A percentile compares a stretch with the other conserved stretches of the same genome.
These are phyloP conservation scores for Mormyrus iriodes DNA, from an alignment of 2,113 vertebrate genomes.

Conservation along the genomic window DNA sequence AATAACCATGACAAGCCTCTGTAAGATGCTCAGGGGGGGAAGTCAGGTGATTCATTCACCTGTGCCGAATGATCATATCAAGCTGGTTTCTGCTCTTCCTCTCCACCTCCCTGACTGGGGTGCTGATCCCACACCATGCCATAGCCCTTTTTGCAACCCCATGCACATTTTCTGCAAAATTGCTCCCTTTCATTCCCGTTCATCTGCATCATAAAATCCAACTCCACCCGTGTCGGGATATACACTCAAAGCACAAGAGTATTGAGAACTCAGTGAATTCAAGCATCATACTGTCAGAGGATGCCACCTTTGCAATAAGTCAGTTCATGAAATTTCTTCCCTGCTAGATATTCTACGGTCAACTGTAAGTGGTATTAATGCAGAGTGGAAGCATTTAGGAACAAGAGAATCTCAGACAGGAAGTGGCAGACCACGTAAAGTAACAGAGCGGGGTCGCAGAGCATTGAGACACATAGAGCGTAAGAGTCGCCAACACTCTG, in stretches of 20 bases:
- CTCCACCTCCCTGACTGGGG: background rate
- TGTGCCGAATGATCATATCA: background rate
- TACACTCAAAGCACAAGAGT: background rate
- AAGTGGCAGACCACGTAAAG: background rate
- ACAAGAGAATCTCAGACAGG: background rate
- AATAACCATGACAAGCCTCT: background rate
- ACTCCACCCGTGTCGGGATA: background rate
- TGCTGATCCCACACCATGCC: background rate
- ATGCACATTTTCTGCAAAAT: background rate
- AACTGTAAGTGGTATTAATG: background rate
- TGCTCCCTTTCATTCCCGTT: background rate
- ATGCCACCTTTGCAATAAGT: background rate
- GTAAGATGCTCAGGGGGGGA: background rate
- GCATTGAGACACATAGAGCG: background rate
- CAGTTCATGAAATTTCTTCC: background rate
- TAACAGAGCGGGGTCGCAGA: background rate
- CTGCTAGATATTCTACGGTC: background rate
- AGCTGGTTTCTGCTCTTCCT: background rate
- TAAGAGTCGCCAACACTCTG: background rate
- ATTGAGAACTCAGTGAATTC: background rate
- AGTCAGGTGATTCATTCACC: conserved; percentile 7
- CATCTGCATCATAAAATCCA: background rate
- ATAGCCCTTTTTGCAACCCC: background rate
- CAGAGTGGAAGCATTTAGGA: background rate
- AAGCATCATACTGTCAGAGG: background rate